Evolutionary conservation across 2,113 vertebrate species (phyloP), one percentile per base, ranked within the genome.

Genomic region (Hippocampus barbouri): DNA sequence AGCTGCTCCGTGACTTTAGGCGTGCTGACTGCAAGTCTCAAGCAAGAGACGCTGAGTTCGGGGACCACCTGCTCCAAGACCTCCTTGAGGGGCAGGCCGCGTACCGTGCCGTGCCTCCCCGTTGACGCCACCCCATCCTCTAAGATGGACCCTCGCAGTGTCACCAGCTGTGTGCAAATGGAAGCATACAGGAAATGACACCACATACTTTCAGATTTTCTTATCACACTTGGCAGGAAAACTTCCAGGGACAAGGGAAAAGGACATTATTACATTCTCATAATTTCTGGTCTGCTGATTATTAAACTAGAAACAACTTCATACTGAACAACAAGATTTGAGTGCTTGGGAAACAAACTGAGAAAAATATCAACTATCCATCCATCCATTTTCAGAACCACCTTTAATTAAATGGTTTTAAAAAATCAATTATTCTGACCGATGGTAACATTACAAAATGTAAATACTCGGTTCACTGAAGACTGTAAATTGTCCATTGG

Each of bases 1-100:
- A 98, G 94, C 89, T 98, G 97, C 87, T 98, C 96, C 0, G 94
- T 94, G 82, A 96, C 95, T 78, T 94, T 96, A 10, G 95, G 91
- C 0, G 95, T 92, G 87, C 60, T 93, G 69, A 95, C 87, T 0
- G 96, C 94, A 66, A 96, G 82, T 3, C 94, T 93, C 30, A 98
- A 81, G 82, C 96, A 97, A 34, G 94, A 93, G 18, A 93, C 90
- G 63, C 87, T 95, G 69, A 98, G 92, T 79, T 98, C 95, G 0
- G 96, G 96, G 18, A 97, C 73, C 3, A 96, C 91, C 0, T 94
- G 93, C 75, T 98, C 96, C 85, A 98, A 78, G 0, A 94, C 93
- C 0, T 98, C 97, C 79, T 93, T 95, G 69, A 94, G 86, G 0
- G 94, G 95, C 7, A 98, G 90, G 1, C 97, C 95, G 0, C 95